A percentile compares a stretch with the other conserved stretches of the same genome.
Conservation (phyloP, 2,113 vertebrate genomes). For the Tringa solitaria region DNA sequence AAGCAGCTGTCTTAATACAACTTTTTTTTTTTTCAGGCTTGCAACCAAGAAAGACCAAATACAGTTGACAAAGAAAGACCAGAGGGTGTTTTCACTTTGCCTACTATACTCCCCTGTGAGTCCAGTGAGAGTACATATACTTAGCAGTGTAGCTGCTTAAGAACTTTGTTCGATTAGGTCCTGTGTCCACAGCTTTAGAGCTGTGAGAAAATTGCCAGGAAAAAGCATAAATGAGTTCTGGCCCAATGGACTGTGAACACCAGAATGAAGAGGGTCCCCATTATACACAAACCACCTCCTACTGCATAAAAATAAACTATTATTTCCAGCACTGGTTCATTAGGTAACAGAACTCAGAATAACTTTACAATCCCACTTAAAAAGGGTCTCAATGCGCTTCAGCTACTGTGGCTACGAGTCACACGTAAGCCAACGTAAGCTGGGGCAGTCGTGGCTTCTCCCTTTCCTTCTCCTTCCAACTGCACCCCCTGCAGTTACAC, state of each 20-base stretch:
- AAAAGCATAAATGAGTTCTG: conserved; percentile 35
- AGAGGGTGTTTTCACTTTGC: not conserved
- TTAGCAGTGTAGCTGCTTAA: not conserved
- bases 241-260: not conserved
- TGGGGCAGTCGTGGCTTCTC: not conserved
- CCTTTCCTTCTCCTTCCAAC: not conserved
- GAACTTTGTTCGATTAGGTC: not conserved
- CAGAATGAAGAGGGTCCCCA: not conserved
- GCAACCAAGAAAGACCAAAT: not conserved
- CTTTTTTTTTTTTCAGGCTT: conserved; percentile 11
- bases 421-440: fast-evolving
- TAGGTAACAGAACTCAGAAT: not conserved
- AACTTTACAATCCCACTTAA: not conserved
- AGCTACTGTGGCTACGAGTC: not conserved
- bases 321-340: not conserved
- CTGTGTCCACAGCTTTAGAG: conserved; percentile 1
- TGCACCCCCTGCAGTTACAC: not conserved
- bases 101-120: not conserved
- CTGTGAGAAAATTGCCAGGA: conserved; percentile 45
- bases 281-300: not conserved
- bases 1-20: conserved; percentile 36
- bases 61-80: not conserved
- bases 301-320: not conserved
- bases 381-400: not conserved
- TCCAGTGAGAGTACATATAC: not conserved